Evolutionary conservation across 1,140 invertebrate species (phyloP).

Genomic region (Bombus cullumanus): DNA sequence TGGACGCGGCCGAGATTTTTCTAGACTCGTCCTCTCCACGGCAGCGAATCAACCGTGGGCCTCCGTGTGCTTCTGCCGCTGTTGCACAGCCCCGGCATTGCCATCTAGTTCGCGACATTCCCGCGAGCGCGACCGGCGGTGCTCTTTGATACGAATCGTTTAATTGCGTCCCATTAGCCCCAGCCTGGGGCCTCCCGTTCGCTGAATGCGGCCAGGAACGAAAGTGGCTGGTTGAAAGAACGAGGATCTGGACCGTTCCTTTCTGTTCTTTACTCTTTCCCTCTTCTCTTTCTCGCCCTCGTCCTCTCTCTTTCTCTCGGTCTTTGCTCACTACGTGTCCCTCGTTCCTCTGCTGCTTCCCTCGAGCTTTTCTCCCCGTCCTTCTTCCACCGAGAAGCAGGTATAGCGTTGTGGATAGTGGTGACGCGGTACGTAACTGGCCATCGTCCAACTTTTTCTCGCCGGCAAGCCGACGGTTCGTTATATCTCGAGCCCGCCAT

Average conservation of each 20-base stretch:
- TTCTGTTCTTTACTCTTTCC: slow-evolving; percentile 47
- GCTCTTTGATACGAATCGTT: slow-evolving; percentile 83
- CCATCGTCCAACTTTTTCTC: slow-evolving; percentile 81
- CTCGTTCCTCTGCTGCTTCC: slow-evolving; percentile 7
- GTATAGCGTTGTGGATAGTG: slow-evolving; percentile 35
- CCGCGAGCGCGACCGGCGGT: slow-evolving; percentile 79
- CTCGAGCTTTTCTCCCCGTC: slow-evolving; percentile 52
- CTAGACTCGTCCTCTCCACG: slow-evolving; percentile 74
- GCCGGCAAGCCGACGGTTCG: slow-evolving; percentile 74
- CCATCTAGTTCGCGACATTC: slow-evolving; percentile 82
- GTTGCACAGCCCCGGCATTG: slow-evolving; percentile 36
- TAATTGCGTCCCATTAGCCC: slow-evolving; percentile 83
- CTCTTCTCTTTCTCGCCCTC: slow-evolving; percentile 20
- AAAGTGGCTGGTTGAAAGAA: slow-evolving; percentile 64
- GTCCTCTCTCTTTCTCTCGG: slow-evolving; percentile 31
- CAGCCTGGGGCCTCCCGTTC: slow-evolving; percentile 63
- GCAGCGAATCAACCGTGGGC: slow-evolving; percentile 66
- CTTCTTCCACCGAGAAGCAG: slow-evolving; percentile 52
- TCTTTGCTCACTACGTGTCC: slow-evolving; percentile 11
- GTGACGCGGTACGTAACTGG: slow-evolving; percentile 62
- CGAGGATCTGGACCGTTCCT: slow-evolving; percentile 37
- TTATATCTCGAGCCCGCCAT: slow-evolving; percentile 67
- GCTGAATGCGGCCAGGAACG: slow-evolving; percentile 71
- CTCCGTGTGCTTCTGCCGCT: neutral
- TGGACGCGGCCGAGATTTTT: slow-evolving; percentile 83